A percentile compares a stretch with the other conserved stretches of the same genome.
These are phyloP conservation scores for Limnephilus rhombicus DNA, from an alignment of 2,888 invertebrate genomes.

Conservation along the genomic window DNA sequence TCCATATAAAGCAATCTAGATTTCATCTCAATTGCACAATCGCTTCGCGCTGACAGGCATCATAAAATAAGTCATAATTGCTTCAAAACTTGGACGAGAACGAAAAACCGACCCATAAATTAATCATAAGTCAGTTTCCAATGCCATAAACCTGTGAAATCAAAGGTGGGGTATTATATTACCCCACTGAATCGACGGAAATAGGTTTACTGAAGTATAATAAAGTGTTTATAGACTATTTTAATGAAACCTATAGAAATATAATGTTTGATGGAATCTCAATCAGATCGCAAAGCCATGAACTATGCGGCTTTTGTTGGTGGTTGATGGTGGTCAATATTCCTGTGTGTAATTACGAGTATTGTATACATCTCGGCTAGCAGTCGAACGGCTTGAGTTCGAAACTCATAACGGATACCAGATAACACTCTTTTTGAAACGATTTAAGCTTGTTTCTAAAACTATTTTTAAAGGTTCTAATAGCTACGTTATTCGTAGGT, in stretches of 20 bases:
- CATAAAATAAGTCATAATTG: slow-evolving; percentile 49
- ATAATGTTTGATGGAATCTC: neutral
- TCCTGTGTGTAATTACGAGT: neutral
- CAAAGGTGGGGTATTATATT: slow-evolving; percentile 4
- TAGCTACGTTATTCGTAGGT: too few relatives aligned
- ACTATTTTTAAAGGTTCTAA: too few relatives aligned
- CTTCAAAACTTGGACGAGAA: slow-evolving; percentile 33
- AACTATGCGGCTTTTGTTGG: too few relatives aligned
- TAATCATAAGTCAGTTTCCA: slow-evolving; percentile 38
- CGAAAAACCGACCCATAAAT: slow-evolving; percentile 20
- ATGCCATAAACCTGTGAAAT: neutral
- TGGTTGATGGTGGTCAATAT: neutral
- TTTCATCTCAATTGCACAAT: slow-evolving; percentile 40
- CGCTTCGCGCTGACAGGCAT: slow-evolving; percentile 28
- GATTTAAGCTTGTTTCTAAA: neutral
- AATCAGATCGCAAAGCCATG: neutral
- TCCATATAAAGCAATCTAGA: slow-evolving; percentile 28
- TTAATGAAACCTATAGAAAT: neutral
- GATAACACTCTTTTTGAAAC: neutral
- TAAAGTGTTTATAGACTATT: neutral
- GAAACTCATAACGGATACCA: neutral
- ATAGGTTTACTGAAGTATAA: neutral
- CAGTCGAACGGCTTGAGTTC: neutral
- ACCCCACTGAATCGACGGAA: neutral
- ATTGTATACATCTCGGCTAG: neutral